Base-by-base conservation (phyloP, 2,113 vertebrate genomes). In the Chlamydotis undulata region DNA sequence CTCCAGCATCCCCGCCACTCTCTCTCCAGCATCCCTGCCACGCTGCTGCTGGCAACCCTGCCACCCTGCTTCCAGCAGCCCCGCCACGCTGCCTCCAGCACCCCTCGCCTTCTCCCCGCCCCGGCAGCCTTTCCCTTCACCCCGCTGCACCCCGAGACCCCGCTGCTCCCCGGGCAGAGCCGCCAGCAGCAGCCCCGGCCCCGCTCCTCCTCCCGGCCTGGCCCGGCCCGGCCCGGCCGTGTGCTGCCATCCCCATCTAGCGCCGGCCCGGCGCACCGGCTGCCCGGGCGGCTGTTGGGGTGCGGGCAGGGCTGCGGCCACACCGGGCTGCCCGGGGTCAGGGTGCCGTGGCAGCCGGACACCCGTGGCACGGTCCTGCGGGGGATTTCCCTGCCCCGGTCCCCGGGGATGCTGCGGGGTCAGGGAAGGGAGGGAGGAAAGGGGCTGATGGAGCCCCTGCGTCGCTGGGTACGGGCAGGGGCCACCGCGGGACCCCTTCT, bases 191-290 rank as follows among this genome's bases (percentile, higher is more conserved):
- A 68, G 60, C 82, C 76, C 10, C 0, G 3, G 14, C 24, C 55
- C 59, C 21, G 63, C 87, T 56, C 64, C 57, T 37, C 56, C 22
- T 10, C 59, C 59, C n/a, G 22, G 19, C 33, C 6, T n/a, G n/a
- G n/a, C n/a, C n/a, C 12, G 21, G 16, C 13, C 55, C 55, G 28
- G n/a, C 25, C 9, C 31, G 47, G 49, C 79, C 1, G 75, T 5
- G 91, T 45, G 9, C 1, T 69, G 87, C 95, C 96, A 96, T 89
- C 96, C 96, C 96, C 96, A 73, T 87, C 96, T 97, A 96, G 96
- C 83, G 96, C 94, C 94, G 67, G 89, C 87, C 67, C 43, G 29
- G 86, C n/a, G 94, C 89, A 95, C 67, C 22, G 31, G 10, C 76
- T 7, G 39, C 37, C 21, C 5, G 24, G 31, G 15, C 18, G 21